Evolutionary conservation across 1,140 invertebrate genomes (phyloP).

Genomic region (Tetragonula clypearis): DNA sequence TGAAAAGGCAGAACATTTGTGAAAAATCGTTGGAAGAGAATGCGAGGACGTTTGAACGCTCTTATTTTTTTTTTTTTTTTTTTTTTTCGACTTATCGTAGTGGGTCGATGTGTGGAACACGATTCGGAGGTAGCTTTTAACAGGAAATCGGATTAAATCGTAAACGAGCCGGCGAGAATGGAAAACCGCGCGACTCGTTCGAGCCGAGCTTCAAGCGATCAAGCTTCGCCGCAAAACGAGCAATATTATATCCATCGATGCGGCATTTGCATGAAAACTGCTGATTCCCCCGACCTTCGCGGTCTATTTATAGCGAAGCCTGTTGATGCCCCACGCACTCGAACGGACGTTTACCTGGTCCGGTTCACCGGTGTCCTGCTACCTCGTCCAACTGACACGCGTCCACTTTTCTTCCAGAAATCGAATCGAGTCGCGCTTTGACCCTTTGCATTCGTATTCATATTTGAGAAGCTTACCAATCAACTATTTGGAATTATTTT

Average conservation of each 20-base stretch:
- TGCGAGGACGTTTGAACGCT: too few species aligned
- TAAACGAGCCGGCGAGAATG: constrained; percentile 3
- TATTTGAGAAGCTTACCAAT: too few species aligned
- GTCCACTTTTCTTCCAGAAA: background rate
- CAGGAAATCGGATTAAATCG: background rate
- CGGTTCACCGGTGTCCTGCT: constrained; percentile 28
- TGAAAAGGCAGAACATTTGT: too few species aligned
- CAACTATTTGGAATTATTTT: too few species aligned
- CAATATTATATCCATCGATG: constrained; percentile 73
- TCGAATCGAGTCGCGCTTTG: background rate
- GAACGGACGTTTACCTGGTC: constrained; percentile 58
- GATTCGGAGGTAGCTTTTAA: background rate
- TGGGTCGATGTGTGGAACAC: too few species aligned
- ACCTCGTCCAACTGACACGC: constrained; percentile 12
- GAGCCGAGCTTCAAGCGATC: background rate
- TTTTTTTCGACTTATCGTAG: too few species aligned
- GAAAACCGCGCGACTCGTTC: background rate
- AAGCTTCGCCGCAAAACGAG: constrained; percentile 54
- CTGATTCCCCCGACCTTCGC: constrained; percentile 75
- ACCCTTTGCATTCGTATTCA: too few species aligned
- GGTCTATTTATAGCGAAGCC: constrained; percentile 61
- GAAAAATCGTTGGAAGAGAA: too few species aligned
- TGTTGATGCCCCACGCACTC: constrained; percentile 62
- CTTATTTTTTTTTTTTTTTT: too few species aligned
- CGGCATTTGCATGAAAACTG: constrained; percentile 75